Percentiles rank a stretch among this genome's conserved stretches.
Evolutionary conservation across 2,797 vertebrate species (phyloP).

Genomic region (Bovichtus diacanthus): DNA sequence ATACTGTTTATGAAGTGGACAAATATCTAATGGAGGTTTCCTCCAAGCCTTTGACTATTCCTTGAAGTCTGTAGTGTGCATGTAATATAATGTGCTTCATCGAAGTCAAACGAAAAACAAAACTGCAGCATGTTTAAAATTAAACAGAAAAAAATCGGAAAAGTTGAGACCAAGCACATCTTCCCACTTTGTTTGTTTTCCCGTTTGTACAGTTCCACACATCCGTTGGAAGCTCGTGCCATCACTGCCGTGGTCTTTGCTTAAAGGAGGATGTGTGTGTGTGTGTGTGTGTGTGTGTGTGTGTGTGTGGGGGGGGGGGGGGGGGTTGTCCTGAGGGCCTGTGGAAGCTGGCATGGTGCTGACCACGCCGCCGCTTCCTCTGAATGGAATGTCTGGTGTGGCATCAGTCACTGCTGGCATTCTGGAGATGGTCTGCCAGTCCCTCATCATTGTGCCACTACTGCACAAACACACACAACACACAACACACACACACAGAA

Average conservation of each 20-base stretch:
- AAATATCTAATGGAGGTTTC: neutral
- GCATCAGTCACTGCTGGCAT: slow-evolving; percentile 86
- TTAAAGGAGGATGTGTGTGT: slow-evolving; percentile 62
- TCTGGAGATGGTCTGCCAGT: slow-evolving; percentile 77
- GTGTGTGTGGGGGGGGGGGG: neutral
- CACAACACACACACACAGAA: slow-evolving; percentile 38
- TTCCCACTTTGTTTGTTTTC: slow-evolving; percentile 59
- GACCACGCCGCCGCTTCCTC: slow-evolving; percentile 67
- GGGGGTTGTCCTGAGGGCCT: slow-evolving; percentile 61
- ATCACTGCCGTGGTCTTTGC: slow-evolving; percentile 58
- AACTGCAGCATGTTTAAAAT: slow-evolving; percentile 22
- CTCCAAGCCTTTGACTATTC: neutral
- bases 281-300: no score
- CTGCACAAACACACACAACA: slow-evolving; percentile 56
- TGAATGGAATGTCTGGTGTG: slow-evolving; percentile 83
- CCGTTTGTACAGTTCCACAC: slow-evolving; percentile 43
- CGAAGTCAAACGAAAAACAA: slow-evolving; percentile 44
- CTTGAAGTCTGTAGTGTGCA: neutral
- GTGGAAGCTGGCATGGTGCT: slow-evolving; percentile 74
- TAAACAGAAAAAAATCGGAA: slow-evolving; percentile 9
- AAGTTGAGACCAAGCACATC: slow-evolving; percentile 66
- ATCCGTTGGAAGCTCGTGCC: slow-evolving; percentile 58
- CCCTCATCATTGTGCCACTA: slow-evolving; percentile 71
- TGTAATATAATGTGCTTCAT: neutral
- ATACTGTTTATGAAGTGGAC: neutral